Percentiles rank a stretch among this genome's conserved stretches.
Evolutionary conservation across 2,797 vertebrate genomes (phyloP).

Genomic region (Dromococcyx pavoninus): DNA sequence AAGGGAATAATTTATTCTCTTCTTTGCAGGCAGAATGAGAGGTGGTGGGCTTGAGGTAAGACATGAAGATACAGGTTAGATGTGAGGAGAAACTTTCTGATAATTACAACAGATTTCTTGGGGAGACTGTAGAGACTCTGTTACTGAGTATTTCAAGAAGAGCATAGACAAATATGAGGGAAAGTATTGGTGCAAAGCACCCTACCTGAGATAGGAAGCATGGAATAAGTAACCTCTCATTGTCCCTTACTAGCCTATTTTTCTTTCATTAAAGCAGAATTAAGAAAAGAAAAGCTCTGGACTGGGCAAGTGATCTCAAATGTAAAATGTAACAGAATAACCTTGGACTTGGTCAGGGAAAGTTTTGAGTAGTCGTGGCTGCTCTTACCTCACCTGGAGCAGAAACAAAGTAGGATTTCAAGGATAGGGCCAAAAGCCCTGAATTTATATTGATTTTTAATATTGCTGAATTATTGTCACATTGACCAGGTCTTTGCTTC

Average conservation of each 20-base stretch:
- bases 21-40: not conserved
- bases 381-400: not conserved
- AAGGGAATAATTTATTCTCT: not conserved
- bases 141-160: not conserved
- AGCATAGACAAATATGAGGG: not conserved
- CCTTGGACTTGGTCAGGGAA: not conserved
- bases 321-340: not conserved
- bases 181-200: not conserved
- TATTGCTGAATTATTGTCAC: not conserved
- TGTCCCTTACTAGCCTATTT: not conserved
- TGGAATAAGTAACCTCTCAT: not conserved
- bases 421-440: not conserved
- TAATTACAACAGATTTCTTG: not conserved
- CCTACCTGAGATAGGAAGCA: not conserved
- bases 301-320: not conserved
- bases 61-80: not conserved
- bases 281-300: not conserved
- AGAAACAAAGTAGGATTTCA: not conserved
- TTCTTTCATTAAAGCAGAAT: not conserved
- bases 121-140: not conserved
- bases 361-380: not conserved
- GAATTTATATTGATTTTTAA: not conserved
- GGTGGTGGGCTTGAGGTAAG: not conserved
- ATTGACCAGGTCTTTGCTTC: not conserved
- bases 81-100: not conserved